These are phyloP conservation scores for Dinocampus coccinellae DNA, from an alignment of 2,888 invertebrate genomes.

Conservation along the genomic window DNA sequence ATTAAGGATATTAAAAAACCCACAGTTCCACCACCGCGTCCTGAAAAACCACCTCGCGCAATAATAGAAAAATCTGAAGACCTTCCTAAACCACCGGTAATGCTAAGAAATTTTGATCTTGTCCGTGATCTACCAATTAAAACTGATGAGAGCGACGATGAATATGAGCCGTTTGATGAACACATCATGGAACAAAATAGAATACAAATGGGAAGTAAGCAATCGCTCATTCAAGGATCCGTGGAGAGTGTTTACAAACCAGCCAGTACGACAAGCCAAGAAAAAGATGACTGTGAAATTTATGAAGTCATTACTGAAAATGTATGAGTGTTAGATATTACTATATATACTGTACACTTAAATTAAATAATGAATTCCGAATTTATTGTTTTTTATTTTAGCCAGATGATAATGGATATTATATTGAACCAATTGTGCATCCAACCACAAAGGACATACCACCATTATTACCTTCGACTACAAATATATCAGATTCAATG, in stretches of 20 bases:
- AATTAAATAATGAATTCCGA: background rate
- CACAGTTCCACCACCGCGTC: constrained; percentile 48
- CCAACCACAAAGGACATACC: constrained; percentile 43
- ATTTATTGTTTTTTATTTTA: constrained; percentile 39
- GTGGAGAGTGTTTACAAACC: constrained; percentile 60
- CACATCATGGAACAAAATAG: constrained; percentile 56
- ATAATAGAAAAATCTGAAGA: constrained; percentile 40
- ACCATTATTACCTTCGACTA: constrained; percentile 57
- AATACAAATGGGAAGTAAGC: constrained; percentile 54
- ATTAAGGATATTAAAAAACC: constrained; percentile 29
- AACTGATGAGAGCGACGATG: constrained; percentile 61
- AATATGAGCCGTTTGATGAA: constrained; percentile 62
- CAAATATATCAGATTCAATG: constrained; percentile 41
- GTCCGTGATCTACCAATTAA: constrained; percentile 62
- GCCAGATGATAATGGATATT: constrained; percentile 56
- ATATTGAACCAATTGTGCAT: constrained; percentile 45
- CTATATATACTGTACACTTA: background rate
- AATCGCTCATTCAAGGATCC: constrained; percentile 57
- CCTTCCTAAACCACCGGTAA: constrained; percentile 50
- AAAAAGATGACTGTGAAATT: constrained; percentile 59
- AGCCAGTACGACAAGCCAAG: constrained; percentile 52
- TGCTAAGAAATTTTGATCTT: constrained; percentile 58
- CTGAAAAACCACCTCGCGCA: constrained; percentile 9
- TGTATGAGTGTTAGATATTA: background rate
- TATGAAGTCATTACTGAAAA: constrained; percentile 63